Conservation (phyloP, 2,113 vertebrate genomes). For the Myxocyprinus asiaticus region DNA sequence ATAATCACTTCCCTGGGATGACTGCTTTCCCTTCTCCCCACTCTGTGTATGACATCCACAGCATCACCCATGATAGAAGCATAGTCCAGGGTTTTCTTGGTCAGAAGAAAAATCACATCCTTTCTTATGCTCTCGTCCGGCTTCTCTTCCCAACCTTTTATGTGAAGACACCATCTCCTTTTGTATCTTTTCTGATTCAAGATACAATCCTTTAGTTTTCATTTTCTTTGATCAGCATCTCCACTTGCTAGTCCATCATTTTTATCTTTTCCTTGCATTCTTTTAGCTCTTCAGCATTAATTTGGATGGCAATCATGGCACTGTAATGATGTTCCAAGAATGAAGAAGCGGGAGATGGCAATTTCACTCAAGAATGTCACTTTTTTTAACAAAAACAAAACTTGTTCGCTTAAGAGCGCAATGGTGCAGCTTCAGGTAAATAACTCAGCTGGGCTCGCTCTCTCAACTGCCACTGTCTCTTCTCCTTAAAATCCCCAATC, state of each 20-base stretch:
- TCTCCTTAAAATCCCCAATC: too few species aligned
- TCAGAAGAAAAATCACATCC: slow-evolving; percentile 27
- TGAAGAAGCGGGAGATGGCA: too few species aligned
- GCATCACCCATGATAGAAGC: slow-evolving; percentile 8
- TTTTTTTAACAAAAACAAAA: too few species aligned
- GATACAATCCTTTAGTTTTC: slow-evolving; percentile 8
- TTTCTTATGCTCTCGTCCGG: neutral
- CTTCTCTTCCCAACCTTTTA: slow-evolving; percentile 36
- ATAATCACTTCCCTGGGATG: slow-evolving; percentile 29
- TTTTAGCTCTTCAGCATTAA: too few species aligned
- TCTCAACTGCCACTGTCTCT: too few species aligned
- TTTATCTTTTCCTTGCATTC: too few species aligned
- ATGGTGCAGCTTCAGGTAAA: too few species aligned
- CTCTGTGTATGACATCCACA: slow-evolving; percentile 32
- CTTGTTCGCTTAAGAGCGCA: too few species aligned
- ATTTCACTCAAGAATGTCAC: too few species aligned
- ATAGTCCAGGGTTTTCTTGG: slow-evolving; percentile 12
- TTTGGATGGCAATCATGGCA: too few species aligned
- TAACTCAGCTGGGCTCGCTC: too few species aligned
- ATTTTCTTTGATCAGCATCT: slow-evolving; percentile 21
- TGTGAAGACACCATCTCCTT: slow-evolving; percentile 36
- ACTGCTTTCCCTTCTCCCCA: slow-evolving; percentile 10
- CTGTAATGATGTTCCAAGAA: too few species aligned
- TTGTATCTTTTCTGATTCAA: slow-evolving; percentile 32
- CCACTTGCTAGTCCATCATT: slow-evolving; percentile 22